phyloP scores from a whole-genome alignment of 1,140 invertebrate species.

The Lasioglossum albipes region DNA sequence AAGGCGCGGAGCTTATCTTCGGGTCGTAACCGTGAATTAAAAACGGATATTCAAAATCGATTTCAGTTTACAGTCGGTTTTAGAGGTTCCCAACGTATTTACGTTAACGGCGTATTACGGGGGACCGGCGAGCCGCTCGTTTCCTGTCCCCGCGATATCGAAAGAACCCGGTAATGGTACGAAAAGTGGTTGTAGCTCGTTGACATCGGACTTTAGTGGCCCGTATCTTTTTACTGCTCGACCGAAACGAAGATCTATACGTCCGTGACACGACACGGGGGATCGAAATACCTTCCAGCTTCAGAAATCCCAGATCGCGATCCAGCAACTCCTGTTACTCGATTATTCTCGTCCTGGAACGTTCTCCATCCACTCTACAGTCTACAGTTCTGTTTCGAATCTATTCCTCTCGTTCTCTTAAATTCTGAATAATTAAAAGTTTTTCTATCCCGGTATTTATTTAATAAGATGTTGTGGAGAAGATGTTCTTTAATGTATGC shows the following conservation, averaged over 20 bases:
- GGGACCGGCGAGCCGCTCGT: slow-evolving; percentile 34
- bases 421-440: no score
- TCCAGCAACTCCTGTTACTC: neutral
- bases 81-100: slow-evolving; percentile 2
- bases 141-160: slow-evolving; percentile 33
- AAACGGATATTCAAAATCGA: slow-evolving; percentile 33
- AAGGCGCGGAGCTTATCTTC: neutral
- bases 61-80: slow-evolving; percentile 32
- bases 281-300: neutral
- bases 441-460: no score
- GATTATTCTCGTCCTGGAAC: no score
- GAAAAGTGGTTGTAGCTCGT: slow-evolving; percentile 13
- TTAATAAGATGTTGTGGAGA: no score
- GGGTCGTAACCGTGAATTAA: slow-evolving; percentile 29
- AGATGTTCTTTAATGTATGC: no score
- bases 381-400: no score
- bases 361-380: no score
- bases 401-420: no score
- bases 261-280: neutral
- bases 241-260: slow-evolving; percentile 31
- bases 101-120: slow-evolving; percentile 29
- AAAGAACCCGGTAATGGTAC: slow-evolving; percentile 22
- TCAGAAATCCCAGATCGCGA: neutral
- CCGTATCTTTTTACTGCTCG: slow-evolving; percentile 41
- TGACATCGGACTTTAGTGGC: slow-evolving; percentile 35